phyloP scores from a whole-genome alignment of 92 coral and sea anemone species.

The Zoanthus solanderi region DNA sequence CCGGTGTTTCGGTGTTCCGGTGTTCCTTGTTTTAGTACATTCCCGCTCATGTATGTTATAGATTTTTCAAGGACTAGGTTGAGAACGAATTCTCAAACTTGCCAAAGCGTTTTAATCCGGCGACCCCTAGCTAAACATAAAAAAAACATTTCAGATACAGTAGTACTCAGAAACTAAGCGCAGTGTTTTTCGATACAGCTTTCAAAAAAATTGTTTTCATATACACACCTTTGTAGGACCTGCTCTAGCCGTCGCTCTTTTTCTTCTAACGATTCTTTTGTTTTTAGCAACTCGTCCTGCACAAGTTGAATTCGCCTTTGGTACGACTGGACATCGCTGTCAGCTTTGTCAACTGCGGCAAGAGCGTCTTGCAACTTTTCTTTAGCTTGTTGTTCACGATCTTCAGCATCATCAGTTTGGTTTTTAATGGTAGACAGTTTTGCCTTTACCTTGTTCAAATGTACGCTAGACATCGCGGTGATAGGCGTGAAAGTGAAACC shows the following conservation, averaged over 20 bases:
- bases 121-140: too few relatives aligned
- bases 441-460: constrained; percentile 76
- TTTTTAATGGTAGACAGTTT: constrained; percentile 79
- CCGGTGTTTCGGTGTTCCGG: too few relatives aligned
- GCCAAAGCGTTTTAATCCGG: too few relatives aligned
- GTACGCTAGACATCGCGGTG: constrained; percentile 48
- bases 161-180: too few relatives aligned
- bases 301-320: constrained; percentile 77
- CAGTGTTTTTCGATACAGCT: too few relatives aligned
- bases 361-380: constrained; percentile 73
- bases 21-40: not conserved
- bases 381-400: constrained; percentile 73
- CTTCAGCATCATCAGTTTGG: constrained; percentile 84
- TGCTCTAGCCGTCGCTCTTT: constrained; percentile 60
- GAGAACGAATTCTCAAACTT: too few relatives aligned
- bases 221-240: constrained; percentile 38
- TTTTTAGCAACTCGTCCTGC: constrained; percentile 55
- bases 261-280: constrained; percentile 54
- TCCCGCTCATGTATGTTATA: too few relatives aligned
- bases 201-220: not conserved
- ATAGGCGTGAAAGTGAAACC: not conserved
- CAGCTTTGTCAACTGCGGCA: constrained; percentile 72
- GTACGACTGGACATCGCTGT: constrained; percentile 82
- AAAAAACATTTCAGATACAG: too few relatives aligned
- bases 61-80: too few relatives aligned